phyloP scores from a whole-genome alignment of 1,140 invertebrate species.

The Hormaphis cornu region DNA sequence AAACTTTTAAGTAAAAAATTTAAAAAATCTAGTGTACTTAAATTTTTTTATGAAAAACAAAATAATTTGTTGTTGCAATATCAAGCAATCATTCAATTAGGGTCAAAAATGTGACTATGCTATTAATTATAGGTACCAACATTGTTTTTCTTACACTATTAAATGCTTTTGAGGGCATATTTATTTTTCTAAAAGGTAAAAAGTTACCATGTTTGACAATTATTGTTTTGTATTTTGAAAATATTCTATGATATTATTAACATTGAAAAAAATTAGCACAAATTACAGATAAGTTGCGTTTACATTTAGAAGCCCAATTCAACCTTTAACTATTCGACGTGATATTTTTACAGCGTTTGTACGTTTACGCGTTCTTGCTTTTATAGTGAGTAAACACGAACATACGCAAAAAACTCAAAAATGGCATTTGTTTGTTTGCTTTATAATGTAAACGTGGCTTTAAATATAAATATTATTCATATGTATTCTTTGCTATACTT shows the following conservation, averaged over 20 bases:
- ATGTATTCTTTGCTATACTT: too few relatives aligned
- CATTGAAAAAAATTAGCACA: background rate
- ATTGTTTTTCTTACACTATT: background rate
- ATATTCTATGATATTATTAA: too few relatives aligned
- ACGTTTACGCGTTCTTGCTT: too few relatives aligned
- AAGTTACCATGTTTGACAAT: slow-evolving; percentile 12
- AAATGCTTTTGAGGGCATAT: background rate
- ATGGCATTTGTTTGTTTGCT: too few relatives aligned
- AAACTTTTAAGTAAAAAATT: background rate
- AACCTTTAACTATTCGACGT: too few relatives aligned
- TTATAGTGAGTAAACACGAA: too few relatives aligned
- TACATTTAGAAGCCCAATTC: too few relatives aligned
- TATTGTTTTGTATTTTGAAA: background rate
- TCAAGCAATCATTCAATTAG: background rate
- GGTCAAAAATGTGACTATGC: background rate
- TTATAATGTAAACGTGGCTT: too few relatives aligned
- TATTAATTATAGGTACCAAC: background rate
- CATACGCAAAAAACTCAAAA: too few relatives aligned
- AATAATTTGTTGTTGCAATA: background rate
- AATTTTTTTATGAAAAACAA: background rate
- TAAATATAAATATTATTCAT: too few relatives aligned
- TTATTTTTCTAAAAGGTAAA: background rate
- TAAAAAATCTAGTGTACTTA: slow-evolving; percentile 6
- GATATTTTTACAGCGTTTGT: too few relatives aligned
- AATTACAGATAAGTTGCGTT: too few relatives aligned